Evolutionary conservation across 2,797 vertebrate species (phyloP).

Genomic region (Merluccius polli): DNA sequence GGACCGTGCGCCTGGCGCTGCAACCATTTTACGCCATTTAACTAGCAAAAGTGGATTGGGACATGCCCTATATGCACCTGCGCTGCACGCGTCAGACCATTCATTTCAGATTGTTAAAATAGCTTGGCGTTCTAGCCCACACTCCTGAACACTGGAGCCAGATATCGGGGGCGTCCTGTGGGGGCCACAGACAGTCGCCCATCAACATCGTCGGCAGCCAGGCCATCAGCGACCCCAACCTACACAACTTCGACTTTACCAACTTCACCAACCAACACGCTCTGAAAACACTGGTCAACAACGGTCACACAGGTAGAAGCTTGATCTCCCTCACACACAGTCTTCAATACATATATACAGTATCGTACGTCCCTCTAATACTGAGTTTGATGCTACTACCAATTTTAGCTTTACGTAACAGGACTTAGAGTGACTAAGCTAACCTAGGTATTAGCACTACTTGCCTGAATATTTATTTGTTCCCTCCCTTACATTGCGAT

Average conservation of each 20-base stretch:
- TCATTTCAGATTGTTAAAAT: too few relatives aligned
- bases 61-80: too few relatives aligned
- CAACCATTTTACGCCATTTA: too few relatives aligned
- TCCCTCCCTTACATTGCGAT: too few relatives aligned
- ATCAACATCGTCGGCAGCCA: slow-evolving; percentile 48
- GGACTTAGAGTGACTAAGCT: background rate
- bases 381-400: background rate
- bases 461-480: background rate
- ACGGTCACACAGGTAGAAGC: slow-evolving; percentile 53
- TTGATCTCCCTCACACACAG: background rate
- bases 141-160: slow-evolving; percentile 40
- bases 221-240: background rate
- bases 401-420: background rate
- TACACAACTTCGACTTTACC: slow-evolving; percentile 44
- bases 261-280: slow-evolving; percentile 39
- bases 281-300: slow-evolving; percentile 35
- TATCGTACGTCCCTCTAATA: background rate
- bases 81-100: too few relatives aligned
- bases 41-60: too few relatives aligned
- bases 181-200: slow-evolving; percentile 58
- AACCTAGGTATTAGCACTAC: background rate
- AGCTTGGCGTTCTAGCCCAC: too few relatives aligned
- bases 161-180: slow-evolving; percentile 29
- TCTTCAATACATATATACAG: background rate
- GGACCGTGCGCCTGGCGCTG: too few relatives aligned